These are phyloP conservation scores for Zalophus californianus DNA, from an alignment of 2,797 vertebrate genomes.

Conservation along the genomic window DNA sequence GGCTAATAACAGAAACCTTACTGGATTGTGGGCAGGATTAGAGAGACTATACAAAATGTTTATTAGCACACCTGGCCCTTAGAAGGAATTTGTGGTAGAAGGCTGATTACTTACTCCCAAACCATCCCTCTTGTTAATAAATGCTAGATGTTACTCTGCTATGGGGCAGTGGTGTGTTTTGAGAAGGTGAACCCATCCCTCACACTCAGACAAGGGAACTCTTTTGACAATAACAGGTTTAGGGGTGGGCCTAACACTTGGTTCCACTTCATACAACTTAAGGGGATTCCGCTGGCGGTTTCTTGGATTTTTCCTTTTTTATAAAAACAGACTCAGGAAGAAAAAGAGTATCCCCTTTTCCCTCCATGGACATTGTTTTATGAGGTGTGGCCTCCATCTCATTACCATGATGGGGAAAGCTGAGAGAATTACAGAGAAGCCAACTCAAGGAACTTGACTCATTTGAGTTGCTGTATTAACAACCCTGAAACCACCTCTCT, in stretches of 20 bases:
- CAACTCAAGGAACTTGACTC: background rate
- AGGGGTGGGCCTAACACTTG: background rate
- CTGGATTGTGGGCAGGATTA: background rate
- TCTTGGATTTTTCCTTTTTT: background rate
- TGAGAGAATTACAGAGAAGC: background rate
- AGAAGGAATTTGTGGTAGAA: background rate
- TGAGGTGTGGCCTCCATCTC: background rate
- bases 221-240: background rate
- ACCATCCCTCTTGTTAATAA: background rate
- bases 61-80: background rate
- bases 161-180: background rate
- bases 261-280: background rate
- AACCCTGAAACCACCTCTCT: background rate
- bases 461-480: background rate
- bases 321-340: background rate
- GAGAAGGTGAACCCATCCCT: background rate
- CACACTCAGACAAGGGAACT: background rate
- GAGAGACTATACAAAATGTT: background rate
- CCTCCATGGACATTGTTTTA: background rate
- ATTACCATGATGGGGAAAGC: background rate
- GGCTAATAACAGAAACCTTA: background rate
- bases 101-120: background rate
- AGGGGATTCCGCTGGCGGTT: background rate
- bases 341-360: background rate
- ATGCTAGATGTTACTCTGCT: background rate